These are phyloP conservation scores for Phataginus tricuspis DNA, from an alignment of 2,797 vertebrate species.

Conservation along the genomic window DNA sequence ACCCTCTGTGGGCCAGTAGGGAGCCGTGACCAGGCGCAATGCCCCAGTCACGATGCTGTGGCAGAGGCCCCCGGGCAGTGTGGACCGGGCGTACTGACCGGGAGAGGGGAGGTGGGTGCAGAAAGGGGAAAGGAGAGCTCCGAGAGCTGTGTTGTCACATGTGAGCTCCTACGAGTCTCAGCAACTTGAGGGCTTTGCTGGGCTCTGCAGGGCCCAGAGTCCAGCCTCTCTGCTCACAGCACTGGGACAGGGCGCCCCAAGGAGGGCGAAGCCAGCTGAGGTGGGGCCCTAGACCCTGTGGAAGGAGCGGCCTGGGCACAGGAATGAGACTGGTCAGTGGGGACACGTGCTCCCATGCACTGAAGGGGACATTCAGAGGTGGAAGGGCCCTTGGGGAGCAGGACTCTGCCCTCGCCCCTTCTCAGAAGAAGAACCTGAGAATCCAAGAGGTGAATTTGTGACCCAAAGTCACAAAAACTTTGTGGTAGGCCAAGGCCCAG, in stretches of 20 bases:
- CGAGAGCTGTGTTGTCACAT: neutral
- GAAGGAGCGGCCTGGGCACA: neutral
- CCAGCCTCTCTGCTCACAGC: neutral
- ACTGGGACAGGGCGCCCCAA: neutral
- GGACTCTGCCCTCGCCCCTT: neutral
- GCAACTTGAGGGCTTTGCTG: neutral
- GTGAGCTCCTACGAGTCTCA: neutral
- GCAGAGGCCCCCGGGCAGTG: neutral
- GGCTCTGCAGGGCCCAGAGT: neutral
- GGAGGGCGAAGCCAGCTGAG: neutral
- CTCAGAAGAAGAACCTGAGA: neutral
- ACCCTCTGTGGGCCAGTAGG: no score
- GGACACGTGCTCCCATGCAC: fast-evolving
- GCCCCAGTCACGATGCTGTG: no score
- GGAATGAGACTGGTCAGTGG: neutral
- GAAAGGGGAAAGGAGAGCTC: neutral
- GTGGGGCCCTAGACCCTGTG: neutral
- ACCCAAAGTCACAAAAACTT: neutral
- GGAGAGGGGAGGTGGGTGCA: neutral
- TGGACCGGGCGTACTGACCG: neutral
- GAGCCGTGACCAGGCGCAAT: neutral
- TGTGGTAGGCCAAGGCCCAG: neutral
- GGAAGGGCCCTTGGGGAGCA: neutral
- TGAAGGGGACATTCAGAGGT: neutral
- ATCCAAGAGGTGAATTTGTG: neutral